Evolutionary conservation across 2,113 vertebrate species (phyloP).

Genomic region (Hucho hucho): DNA sequence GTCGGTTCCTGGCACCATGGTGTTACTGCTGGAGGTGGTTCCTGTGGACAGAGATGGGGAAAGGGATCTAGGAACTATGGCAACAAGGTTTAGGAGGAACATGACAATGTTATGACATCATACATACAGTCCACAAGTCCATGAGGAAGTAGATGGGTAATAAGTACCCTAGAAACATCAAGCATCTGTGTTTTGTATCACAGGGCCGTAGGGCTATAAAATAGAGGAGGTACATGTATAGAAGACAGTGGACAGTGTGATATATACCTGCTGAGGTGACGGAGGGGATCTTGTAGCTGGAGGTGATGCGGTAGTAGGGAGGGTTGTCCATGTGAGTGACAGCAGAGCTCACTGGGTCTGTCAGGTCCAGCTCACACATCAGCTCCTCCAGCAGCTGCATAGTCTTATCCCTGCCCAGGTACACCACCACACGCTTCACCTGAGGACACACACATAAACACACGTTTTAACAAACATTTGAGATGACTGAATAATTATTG

Average conservation of each 20-base stretch:
- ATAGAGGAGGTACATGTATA: no score
- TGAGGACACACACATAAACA: constrained; percentile 49
- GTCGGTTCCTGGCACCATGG: constrained; percentile 93
- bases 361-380: constrained; percentile 92
- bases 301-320: constrained; percentile 94
- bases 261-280: constrained; percentile 94
- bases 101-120: no score
- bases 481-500: not conserved
- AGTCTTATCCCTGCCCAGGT: constrained; percentile 97
- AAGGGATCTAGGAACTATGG: no score
- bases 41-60: constrained; percentile 64
- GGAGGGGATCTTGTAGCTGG: constrained; percentile 95
- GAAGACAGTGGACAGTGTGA: no score
- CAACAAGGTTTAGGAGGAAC: no score
- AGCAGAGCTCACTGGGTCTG: constrained; percentile 90
- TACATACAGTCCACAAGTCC: no score
- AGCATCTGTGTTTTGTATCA: no score
- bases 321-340: constrained; percentile 98
- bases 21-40: constrained; percentile 98
- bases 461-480: no score
- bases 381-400: constrained; percentile 97
- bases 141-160: no score
- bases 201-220: no score
- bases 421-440: constrained; percentile 99
- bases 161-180: no score